Conservation (phyloP, 2,888 invertebrate species). For the Dicranocentrus wangi region DNA sequence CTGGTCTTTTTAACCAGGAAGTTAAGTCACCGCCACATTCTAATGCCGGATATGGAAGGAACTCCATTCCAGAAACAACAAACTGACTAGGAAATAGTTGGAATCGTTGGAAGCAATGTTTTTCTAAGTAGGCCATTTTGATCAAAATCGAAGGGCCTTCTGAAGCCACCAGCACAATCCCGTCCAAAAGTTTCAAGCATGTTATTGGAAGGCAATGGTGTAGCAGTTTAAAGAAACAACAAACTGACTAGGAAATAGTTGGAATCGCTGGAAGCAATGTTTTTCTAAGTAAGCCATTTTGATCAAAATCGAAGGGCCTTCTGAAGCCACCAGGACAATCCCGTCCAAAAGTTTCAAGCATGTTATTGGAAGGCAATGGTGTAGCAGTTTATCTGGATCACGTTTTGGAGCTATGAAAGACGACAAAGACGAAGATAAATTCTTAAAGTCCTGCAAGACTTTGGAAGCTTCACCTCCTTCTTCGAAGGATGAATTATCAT, state of each 20-base stretch:
- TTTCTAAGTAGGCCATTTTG: conserved; percentile 47
- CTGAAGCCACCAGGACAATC: conserved; percentile 40
- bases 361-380: conserved; percentile 58
- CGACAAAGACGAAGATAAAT: too few species aligned
- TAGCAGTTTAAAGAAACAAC: conserved; percentile 42
- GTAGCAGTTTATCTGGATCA: conserved; percentile 20
- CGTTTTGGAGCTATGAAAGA: background rate
- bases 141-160: conserved; percentile 59
- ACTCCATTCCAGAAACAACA: conserved; percentile 57
- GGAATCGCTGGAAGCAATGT: conserved; percentile 34
- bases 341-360: conserved; percentile 48
- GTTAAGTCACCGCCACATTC: conserved; percentile 31
- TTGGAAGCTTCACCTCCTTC: too few species aligned
- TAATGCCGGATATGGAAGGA: conserved; percentile 12
- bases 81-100: conserved; percentile 63
- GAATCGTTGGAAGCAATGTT: conserved; percentile 31
- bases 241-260: conserved; percentile 60
- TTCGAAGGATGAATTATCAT: too few species aligned
- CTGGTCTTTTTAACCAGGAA: background rate
- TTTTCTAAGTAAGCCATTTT: conserved; percentile 51
- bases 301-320: conserved; percentile 55
- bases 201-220: conserved; percentile 59
- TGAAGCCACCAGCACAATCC: conserved; percentile 36
- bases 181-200: conserved; percentile 46
- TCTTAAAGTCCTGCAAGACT: too few species aligned